These are phyloP conservation scores for Hydractinia symbiolongicarpus DNA, from an alignment of 30 jellyfish, hydroid and myxozoan species.

Conservation along the genomic window DNA sequence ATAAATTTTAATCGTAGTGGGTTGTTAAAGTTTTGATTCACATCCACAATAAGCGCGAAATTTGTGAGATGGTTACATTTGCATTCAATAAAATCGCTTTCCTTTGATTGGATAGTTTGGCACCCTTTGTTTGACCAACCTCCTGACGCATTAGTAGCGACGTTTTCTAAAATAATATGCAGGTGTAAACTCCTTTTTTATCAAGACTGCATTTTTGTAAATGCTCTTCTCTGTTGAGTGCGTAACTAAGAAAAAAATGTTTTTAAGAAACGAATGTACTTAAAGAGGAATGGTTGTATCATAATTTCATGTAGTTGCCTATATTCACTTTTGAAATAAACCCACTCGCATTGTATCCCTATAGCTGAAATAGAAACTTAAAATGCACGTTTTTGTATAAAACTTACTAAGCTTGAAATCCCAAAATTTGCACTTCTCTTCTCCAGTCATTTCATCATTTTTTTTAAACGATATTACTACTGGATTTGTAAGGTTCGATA, in stretches of 20 bases:
- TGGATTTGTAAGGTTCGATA: not conserved
- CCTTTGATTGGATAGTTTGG: not conserved
- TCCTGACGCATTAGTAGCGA: not conserved
- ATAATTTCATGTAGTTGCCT: too few species aligned
- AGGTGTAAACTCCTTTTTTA: too few species aligned
- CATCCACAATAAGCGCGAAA: not conserved
- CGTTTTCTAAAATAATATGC: too few species aligned
- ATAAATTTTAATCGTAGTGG: not conserved
- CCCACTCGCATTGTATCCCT: too few species aligned
- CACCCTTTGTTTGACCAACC: slow-evolving; percentile 5
- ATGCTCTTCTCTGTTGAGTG: too few species aligned
- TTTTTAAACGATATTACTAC: not conserved
- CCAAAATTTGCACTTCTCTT: not conserved
- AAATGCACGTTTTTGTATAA: not conserved
- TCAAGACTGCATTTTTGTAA: too few species aligned
- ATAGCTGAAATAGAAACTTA: too few species aligned
- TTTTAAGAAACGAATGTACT: too few species aligned
- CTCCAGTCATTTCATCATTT: slow-evolving; percentile 7
- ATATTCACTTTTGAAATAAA: too few species aligned
- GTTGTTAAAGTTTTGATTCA: not conserved
- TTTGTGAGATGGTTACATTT: slow-evolving; percentile 13
- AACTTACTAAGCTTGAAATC: not conserved
- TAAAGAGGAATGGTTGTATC: too few species aligned
- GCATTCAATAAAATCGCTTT: not conserved
- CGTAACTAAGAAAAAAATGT: too few species aligned